A percentile compares a stretch with the other conserved stretches of the same genome.
phyloP scores from a whole-genome alignment of 2,113 vertebrate genomes.

The Chiloscyllium plagiosum region DNA sequence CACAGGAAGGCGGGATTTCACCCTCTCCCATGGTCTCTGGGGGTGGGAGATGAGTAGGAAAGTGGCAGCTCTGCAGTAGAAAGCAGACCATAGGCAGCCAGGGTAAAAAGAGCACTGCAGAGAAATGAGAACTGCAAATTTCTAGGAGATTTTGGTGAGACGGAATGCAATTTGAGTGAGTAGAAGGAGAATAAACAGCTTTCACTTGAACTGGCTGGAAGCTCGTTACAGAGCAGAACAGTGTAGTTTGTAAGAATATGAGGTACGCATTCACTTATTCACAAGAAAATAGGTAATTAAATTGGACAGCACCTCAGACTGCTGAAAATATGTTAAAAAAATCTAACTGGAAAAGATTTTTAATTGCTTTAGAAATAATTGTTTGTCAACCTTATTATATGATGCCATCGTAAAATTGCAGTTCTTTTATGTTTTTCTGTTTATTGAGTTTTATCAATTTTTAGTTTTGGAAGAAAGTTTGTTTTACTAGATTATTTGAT shows the following conservation, averaged over 20 bases:
- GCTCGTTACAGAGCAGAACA: neutral
- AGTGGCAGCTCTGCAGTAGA: neutral
- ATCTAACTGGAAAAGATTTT: neutral
- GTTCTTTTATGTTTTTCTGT: no score
- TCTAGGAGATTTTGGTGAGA: neutral
- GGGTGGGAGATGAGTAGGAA: neutral
- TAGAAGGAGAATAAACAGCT: neutral
- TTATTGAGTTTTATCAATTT: neutral
- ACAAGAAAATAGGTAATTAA: neutral
- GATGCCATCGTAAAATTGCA: neutral
- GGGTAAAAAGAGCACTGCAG: neutral
- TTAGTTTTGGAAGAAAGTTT: neutral
- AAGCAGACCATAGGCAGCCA: neutral
- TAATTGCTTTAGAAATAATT: neutral
- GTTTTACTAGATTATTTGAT: neutral
- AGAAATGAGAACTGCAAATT: slow-evolving; percentile 11
- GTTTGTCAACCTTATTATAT: neutral
- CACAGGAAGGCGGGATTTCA: neutral
- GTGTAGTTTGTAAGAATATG: neutral
- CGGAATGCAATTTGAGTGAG: neutral
- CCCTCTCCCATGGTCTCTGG: neutral
- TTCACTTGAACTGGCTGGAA: neutral
- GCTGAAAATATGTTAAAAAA: neutral
- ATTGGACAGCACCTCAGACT: neutral
- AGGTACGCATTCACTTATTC: neutral